Conservation (phyloP, 2,888 invertebrate species). For the Microlaimidae sp. region DNA sequence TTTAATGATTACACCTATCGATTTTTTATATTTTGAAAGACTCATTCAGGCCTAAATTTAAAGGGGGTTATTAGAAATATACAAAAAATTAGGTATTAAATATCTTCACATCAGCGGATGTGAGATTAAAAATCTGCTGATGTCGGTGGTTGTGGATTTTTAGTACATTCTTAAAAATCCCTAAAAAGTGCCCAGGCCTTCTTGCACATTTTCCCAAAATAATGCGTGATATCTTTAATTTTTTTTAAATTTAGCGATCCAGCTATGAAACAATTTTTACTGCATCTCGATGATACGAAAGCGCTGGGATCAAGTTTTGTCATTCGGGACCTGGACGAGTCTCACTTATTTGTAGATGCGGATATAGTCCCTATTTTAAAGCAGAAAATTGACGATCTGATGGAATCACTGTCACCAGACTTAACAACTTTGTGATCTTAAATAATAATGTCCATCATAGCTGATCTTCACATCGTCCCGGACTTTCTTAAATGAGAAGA, state of each 20-base stretch:
- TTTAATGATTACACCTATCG: no score
- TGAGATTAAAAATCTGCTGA: no score
- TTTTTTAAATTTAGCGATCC: constrained; percentile 58
- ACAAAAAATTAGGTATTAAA: no score
- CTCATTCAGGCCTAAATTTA: no score
- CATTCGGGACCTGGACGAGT: constrained; percentile 84
- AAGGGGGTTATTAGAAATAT: no score
- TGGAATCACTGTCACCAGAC: constrained; percentile 48
- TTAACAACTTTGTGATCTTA: no score
- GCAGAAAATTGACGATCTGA: constrained; percentile 61
- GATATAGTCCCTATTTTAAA: constrained; percentile 76
- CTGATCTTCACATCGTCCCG: no score
- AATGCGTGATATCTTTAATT: neutral
- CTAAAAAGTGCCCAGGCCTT: constrained; percentile 13
- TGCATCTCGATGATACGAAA: constrained; percentile 79
- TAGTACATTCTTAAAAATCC: neutral
- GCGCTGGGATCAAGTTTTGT: constrained; percentile 86
- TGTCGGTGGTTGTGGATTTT: neutral
- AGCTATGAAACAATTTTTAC: constrained; percentile 92
- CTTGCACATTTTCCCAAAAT: constrained; percentile 22
- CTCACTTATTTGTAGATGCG: constrained; percentile 53
- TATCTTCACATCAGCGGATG: no score
- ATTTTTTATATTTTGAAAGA: no score
- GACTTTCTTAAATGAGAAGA: no score
- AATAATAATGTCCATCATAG: no score